Evolutionary conservation across 2,113 vertebrate species (phyloP), one percentile per base, ranked within the genome.

Genomic region (Siniperca chuatsi): DNA sequence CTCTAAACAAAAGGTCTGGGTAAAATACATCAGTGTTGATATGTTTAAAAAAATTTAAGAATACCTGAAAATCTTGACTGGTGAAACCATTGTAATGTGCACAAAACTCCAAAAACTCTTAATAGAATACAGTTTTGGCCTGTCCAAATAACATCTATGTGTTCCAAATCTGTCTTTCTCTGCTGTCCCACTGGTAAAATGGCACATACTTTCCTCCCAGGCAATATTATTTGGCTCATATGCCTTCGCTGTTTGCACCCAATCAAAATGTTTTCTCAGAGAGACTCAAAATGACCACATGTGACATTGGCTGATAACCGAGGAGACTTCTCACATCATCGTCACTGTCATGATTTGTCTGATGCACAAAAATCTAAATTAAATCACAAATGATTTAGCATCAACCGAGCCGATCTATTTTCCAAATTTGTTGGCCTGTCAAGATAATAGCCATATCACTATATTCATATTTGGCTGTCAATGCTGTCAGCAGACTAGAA

Each of bases 191-290:
- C 21, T 58, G 61, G 2, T 67, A 12, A 73, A 78, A 50, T 21
- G 29, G 2, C 21, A 50, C 10, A 40, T 1, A 23, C 9, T 60
- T 12, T 18, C 23, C 66, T 54, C 60, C 21, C 29, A 15, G 81
- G 48, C n/a, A 6, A 33, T 8, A 1, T 12, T 20, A 5, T 57
- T 78, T 46, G 42, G 37, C 57, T 76, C 20, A 20, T 2, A 13
- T 12, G 6, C 21, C 13, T 6, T 29, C 55, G 21, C 25, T 35
- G 42, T 79, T 78, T 72, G 58, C 67, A 48, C 58, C 48, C 46
- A 55, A 61, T 60, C 33, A 23, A 58, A 78, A 78, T 33, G 29
- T 72, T 65, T 55, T 48, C 66, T 54, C 46, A 8, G 44, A 20
- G 7, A 46, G 6, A 61, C 20, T 35, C 57, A 25, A 16, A 71